Base-by-base conservation (phyloP, 2,888 invertebrate genomes). In the Anoplius nigerrimus region DNA sequence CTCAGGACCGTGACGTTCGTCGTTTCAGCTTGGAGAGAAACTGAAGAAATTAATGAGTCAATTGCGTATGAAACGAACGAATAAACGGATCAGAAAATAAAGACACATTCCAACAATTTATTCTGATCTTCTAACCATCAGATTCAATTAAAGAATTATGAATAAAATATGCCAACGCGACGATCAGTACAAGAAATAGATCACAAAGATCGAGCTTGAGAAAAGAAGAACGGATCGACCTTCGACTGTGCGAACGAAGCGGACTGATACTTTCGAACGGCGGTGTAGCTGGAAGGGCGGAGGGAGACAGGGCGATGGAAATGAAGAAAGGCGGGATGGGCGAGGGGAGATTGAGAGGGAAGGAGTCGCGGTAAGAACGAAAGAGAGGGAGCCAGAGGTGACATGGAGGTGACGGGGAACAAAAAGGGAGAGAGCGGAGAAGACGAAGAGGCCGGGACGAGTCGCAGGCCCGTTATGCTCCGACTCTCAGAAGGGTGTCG, bases 401-500 rank as follows among this genome's bases (percentile, higher is more conserved):
- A 43, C 43, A 18, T 13, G 20, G 16, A 46, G 22, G 48, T 45
- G 45, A 51, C 24, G 59, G 59, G 69, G 66, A 66, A 60, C 60
- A 59, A 74, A 57, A 62, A 62, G 58, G 65, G 21, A 56, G 51
- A 52, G 34, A 34, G 46, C 56, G 46, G 54, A 58, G 58, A 72
- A 34, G 66, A 48, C 48, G 24, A 55, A 24, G 27, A 24, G 34
- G 34, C 52, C 56, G 15, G 42, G 34, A 34, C 56, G 56, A 54
- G 27, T 16, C 11, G 8, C 51, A 45, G 52, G 43, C 57, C 57
- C 56, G 59, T 42, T 58, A 58, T 21, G 43, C 66, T 63, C 48
- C 58, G 60, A 34, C 48, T 63, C 69, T 66, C 60, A 57, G 51
- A 62, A 69, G 72, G 69, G 74, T 74, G 79, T 74, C 70, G 74